A percentile compares a stretch with the other conserved stretches of the same genome.
Conservation (phyloP, 2,113 vertebrate genomes). For the Leptobrachium leishanense region DNA sequence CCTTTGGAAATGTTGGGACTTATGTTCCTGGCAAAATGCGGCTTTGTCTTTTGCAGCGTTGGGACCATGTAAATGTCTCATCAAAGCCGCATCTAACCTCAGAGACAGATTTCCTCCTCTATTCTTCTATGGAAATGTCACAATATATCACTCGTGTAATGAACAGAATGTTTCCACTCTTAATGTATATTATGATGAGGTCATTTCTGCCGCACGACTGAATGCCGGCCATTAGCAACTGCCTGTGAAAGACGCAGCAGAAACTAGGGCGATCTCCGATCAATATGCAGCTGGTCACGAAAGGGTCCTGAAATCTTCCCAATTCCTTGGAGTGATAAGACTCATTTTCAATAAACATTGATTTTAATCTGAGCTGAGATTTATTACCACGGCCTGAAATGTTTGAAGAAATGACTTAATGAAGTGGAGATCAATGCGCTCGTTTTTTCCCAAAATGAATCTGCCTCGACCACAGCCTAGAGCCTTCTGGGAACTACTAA, state of each 20-base stretch:
- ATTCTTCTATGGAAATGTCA: no score
- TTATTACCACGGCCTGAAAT: slow-evolving; percentile 44
- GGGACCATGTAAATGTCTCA: no score
- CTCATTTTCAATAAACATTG: slow-evolving; percentile 46
- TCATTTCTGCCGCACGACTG: slow-evolving; percentile 1
- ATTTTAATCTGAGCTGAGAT: slow-evolving; percentile 48
- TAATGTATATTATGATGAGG: slow-evolving; percentile 23
- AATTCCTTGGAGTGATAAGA: slow-evolving; percentile 30
- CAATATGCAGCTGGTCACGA: slow-evolving; percentile 4
- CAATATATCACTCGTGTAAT: no score
- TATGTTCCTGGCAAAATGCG: no score
- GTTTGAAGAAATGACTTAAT: slow-evolving; percentile 50
- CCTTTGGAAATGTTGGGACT: no score
- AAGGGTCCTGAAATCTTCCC: slow-evolving; percentile 32
- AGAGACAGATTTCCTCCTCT: no score
- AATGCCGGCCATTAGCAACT: neutral
- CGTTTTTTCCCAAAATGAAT: slow-evolving; percentile 45
- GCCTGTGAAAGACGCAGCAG: neutral
- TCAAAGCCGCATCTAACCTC: no score
- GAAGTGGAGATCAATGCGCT: slow-evolving; percentile 49
- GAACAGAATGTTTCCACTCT: neutral
- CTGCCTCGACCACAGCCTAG: slow-evolving; percentile 27
- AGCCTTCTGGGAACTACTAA: slow-evolving; percentile 7
- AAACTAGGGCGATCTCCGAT: neutral
- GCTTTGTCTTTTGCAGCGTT: no score